Evolutionary conservation across 2,113 vertebrate genomes (phyloP), one percentile per base, ranked within the genome.

Genomic region (Corvus moneduloides): DNA sequence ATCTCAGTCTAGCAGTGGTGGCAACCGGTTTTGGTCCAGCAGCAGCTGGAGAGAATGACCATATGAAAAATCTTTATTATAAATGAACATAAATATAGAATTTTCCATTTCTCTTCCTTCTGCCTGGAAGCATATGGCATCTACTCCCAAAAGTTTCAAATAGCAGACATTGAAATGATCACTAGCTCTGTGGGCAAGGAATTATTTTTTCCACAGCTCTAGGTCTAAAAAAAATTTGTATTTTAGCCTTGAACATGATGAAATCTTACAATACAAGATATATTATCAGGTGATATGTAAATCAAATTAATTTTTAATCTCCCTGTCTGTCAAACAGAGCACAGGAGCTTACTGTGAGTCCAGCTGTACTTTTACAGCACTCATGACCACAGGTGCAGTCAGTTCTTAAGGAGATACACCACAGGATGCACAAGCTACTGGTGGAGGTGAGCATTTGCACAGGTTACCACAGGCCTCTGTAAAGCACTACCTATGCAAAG

Each of bases 61-160:
- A 21, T 67, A 75, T 59, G 28, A 96, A 89, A 94, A 92, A 66
- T 90, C 76, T 78, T 72, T 88, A 80, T 58, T 86, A 55, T 77
- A 78, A 28, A 44, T 80, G 75, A 94, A 64, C 28, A 41, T 52
- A 93, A 92, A 97, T 78, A 91, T 18, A 74, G 73, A 84, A 75
- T 94, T 96, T 94, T 96, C 92, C 92, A 78, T 68, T 88, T 69
- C 20, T 89, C 46, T 83, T 93, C 64, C 58, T 91, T 90, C 66
- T 93, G 52, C 75, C 61, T 94, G 61, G 68, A 91, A 86, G 49
- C 83, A 72, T 43, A 90, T 15, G 51, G 49, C 52, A 92, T 72
- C 77, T 89, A 75, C 72, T 96, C 49, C 52, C 66, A 68, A n/a
- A 74, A 84, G 69, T 89, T 94, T 84, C 61, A 95, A 81, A 78